phyloP scores from a whole-genome alignment of 2,113 vertebrate genomes.

The Barnardius zonarius region DNA sequence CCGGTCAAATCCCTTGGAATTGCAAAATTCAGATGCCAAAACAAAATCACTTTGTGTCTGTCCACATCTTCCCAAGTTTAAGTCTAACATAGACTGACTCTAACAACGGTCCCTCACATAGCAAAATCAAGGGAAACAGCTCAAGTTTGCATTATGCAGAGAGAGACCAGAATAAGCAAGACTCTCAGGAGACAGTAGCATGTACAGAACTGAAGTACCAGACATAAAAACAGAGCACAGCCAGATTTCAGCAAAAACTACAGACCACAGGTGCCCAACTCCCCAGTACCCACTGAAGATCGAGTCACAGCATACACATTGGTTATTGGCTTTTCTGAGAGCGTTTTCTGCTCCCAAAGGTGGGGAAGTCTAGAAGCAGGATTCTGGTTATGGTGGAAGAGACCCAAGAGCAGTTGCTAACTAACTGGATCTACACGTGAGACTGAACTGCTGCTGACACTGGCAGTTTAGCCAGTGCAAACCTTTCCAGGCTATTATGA shows the following conservation, averaged over 20 bases:
- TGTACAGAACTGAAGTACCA: background rate
- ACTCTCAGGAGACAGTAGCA: background rate
- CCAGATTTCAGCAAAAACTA: background rate
- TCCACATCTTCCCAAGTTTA: background rate
- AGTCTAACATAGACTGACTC: background rate
- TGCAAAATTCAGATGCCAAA: background rate
- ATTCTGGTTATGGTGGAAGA: background rate
- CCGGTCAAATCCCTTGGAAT: background rate
- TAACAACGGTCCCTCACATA: accelerated
- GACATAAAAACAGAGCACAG: background rate
- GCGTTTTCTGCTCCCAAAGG: background rate
- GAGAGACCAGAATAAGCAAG: background rate
- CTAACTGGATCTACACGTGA: background rate
- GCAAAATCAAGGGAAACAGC: background rate
- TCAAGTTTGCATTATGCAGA: background rate
- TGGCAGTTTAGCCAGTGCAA: background rate
- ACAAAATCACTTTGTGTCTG: background rate
- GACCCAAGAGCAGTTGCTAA: background rate
- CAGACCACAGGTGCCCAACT: background rate
- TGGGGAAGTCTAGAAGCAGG: background rate
- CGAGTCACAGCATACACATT: too few relatives aligned
- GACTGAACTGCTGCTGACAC: background rate
- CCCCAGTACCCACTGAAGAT: background rate
- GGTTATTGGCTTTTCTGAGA: background rate
- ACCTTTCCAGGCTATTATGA: background rate